Evolutionary conservation across 2,113 vertebrate species (phyloP).

Genomic region (Lucifuga dentata): DNA sequence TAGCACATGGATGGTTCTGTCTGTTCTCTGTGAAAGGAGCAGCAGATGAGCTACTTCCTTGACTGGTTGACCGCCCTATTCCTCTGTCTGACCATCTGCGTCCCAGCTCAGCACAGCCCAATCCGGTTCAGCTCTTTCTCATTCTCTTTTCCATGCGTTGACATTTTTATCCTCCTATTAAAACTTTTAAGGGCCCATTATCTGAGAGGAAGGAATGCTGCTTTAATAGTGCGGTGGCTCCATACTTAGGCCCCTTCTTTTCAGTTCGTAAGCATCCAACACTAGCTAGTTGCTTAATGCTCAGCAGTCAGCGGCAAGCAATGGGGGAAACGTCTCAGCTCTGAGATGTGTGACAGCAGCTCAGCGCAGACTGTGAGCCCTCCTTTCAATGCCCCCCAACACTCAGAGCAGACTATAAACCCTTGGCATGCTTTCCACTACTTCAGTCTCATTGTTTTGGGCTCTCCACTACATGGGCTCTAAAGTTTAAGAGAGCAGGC

Average conservation of each 20-base stretch:
- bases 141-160: constrained; percentile 77
- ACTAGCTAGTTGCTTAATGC: constrained; percentile 58
- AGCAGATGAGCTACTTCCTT: constrained; percentile 50
- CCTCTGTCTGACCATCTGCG: constrained; percentile 65
- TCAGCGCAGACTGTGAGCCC: constrained; percentile 47
- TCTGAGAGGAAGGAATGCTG: constrained; percentile 82
- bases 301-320: constrained; percentile 40
- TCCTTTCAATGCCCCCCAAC: constrained; percentile 56
- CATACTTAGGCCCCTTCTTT: constrained; percentile 74
- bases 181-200: constrained; percentile 83
- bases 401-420: constrained; percentile 74
- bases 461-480: constrained; percentile 52
- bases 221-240: constrained; percentile 80
- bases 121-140: constrained; percentile 58
- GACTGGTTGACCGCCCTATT: constrained; percentile 47
- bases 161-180: constrained; percentile 85
- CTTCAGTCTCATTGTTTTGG: constrained; percentile 70
- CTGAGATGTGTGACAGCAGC: constrained; percentile 56
- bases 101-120: constrained; percentile 55
- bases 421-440: constrained; percentile 70
- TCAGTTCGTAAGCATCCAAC: constrained; percentile 66
- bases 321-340: constrained; percentile 51
- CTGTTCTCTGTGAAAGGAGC: constrained; percentile 36
- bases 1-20: constrained; percentile 60
- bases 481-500: constrained; percentile 59